phyloP scores from a whole-genome alignment of 2,113 vertebrate genomes.

The Bujurquina vittata region DNA sequence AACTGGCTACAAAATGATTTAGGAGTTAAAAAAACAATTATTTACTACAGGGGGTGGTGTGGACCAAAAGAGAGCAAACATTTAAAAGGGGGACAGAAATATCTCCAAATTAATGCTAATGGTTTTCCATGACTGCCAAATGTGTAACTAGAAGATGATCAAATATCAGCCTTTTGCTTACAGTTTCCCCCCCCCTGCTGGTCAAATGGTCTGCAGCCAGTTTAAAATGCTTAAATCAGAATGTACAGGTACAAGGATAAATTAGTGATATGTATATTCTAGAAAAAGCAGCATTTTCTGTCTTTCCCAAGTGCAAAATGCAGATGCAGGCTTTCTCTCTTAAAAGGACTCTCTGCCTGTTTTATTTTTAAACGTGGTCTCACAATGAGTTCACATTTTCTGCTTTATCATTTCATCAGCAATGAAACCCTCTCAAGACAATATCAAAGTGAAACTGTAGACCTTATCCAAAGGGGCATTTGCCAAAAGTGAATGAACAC shows the following conservation, averaged over 20 bases:
- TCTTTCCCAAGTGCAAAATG: background rate
- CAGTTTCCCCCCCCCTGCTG: background rate
- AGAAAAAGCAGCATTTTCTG: background rate
- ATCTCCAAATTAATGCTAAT: background rate
- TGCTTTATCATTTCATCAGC: constrained; percentile 55
- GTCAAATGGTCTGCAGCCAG: background rate
- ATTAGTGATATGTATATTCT: background rate
- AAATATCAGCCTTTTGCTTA: background rate
- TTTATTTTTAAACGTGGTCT: background rate
- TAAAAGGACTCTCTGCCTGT: background rate
- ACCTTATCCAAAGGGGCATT: constrained; percentile 71
- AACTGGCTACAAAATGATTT: background rate
- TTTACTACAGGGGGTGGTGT: background rate
- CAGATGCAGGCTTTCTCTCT: background rate
- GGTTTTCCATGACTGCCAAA: background rate
- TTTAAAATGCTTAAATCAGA: background rate
- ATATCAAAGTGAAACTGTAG: constrained; percentile 59
- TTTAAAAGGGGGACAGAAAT: background rate
- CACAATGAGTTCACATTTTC: constrained; percentile 25
- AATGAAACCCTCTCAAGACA: constrained; percentile 54
- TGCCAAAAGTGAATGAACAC: constrained; percentile 85
- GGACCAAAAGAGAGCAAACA: background rate
- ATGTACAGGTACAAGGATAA: background rate
- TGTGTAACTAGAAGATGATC: background rate
- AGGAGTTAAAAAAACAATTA: background rate